These are phyloP conservation scores for Eugnorisma glareosa DNA, from an alignment of 2,888 invertebrate genomes.

Conservation along the genomic window DNA sequence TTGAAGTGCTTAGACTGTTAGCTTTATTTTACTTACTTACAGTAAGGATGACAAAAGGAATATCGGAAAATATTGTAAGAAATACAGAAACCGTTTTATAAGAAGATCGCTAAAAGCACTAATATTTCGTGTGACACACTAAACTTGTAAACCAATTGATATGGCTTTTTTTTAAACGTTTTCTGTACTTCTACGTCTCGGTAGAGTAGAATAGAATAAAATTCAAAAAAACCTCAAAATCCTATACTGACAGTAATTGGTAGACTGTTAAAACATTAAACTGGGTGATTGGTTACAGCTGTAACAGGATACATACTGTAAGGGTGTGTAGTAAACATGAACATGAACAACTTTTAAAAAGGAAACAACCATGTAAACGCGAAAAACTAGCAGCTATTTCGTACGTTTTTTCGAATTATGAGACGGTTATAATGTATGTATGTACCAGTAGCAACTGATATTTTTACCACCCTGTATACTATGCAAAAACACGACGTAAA, in stretches of 20 bases:
- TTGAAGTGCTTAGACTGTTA: conserved; percentile 6
- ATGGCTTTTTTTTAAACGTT: neutral
- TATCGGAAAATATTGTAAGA: conserved; percentile 10
- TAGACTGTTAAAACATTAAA: neutral
- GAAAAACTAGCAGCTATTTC: no score
- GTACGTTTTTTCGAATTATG: no score
- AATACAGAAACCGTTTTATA: neutral
- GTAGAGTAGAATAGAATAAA: no score
- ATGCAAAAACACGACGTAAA: neutral
- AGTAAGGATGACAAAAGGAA: neutral
- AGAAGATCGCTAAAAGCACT: neutral
- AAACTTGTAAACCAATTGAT: neutral
- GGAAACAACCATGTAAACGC: no score
- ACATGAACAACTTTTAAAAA: no score
- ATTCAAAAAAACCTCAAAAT: no score
- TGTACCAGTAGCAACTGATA: neutral
- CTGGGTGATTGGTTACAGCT: neutral
- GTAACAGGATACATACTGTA: no score
- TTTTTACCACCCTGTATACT: neutral
- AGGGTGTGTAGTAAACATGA: no score
- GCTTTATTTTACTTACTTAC: neutral
- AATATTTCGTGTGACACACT: no score
- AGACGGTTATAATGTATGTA: neutral
- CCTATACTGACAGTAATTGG: neutral
- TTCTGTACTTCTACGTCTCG: neutral